phyloP scores from a whole-genome alignment of 2,888 invertebrate genomes.

The Dioctria rufipes region DNA sequence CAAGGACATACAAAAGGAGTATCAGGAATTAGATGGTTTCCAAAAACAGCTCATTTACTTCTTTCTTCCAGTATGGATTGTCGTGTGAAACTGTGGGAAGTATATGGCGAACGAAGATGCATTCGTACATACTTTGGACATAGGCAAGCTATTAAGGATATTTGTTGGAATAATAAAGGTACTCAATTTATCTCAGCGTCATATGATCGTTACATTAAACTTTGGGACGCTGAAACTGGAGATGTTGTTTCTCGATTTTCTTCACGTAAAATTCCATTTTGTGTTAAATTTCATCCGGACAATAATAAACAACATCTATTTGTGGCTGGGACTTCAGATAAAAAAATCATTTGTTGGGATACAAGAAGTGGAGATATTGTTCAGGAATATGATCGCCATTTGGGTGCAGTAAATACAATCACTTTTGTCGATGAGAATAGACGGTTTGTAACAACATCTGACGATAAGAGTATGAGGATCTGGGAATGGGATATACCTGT shows the following conservation, averaged over 20 bases:
- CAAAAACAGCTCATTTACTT: constrained; percentile 93
- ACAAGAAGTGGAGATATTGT: constrained; percentile 94
- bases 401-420: constrained; percentile 98
- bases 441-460: constrained; percentile 98
- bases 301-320: constrained; percentile 97
- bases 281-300: constrained; percentile 98
- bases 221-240: constrained; percentile 99
- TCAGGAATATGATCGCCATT: constrained; percentile 98
- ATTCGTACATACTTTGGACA: constrained; percentile 97
- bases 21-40: constrained; percentile 95
- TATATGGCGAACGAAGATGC: constrained; percentile 94
- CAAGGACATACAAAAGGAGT: constrained; percentile 97
- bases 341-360: constrained; percentile 99
- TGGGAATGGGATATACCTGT: constrained; percentile 99
- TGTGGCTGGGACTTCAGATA: constrained; percentile 98
- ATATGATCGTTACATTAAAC: constrained; percentile 96
- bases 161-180: constrained; percentile 96
- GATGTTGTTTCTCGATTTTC: constrained; percentile 89
- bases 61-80: constrained; percentile 98
- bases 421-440: constrained; percentile 99
- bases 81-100: constrained; percentile 98
- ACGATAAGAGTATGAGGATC: constrained; percentile 97
- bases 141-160: constrained; percentile 95
- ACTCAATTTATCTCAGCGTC: constrained; percentile 95
- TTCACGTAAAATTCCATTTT: constrained; percentile 97